phyloP scores from a whole-genome alignment of 64 coral and sea anemone species.

The Dendronephthya gigantea region DNA sequence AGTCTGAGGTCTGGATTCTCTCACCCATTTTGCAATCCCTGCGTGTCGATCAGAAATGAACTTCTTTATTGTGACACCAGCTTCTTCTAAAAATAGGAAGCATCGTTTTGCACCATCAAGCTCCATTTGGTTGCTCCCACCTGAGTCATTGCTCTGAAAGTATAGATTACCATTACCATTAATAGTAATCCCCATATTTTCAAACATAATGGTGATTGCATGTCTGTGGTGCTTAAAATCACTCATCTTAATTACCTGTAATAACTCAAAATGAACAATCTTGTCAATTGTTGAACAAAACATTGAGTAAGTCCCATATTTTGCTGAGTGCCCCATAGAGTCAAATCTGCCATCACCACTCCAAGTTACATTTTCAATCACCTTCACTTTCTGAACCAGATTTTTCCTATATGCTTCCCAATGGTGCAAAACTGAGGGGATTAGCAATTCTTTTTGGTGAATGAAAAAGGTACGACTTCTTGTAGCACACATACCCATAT shows the following conservation, averaged over 20 bases:
- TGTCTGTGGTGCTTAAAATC: too few relatives aligned
- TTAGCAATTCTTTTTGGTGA: neutral
- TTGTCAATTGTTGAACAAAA: too few relatives aligned
- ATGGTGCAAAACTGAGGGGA: neutral
- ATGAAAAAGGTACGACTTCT: neutral
- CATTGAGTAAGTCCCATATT: too few relatives aligned
- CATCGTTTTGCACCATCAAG: neutral
- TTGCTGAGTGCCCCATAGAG: neutral
- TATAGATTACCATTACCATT: too few relatives aligned
- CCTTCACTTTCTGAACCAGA: neutral
- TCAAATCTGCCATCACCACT: neutral
- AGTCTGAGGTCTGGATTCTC: constrained; percentile 1
- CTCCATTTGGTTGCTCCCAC: neutral
- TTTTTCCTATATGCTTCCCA: neutral
- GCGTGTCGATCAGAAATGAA: neutral
- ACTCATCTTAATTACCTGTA: too few relatives aligned
- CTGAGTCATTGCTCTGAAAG: constrained; percentile 21
- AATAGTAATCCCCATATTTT: too few relatives aligned
- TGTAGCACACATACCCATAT: neutral
- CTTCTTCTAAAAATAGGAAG: neutral
- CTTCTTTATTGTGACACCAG: neutral
- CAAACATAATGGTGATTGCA: too few relatives aligned
- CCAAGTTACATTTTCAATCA: neutral
- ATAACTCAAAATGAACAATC: too few relatives aligned
- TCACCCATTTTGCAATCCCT: neutral